phyloP scores from a whole-genome alignment of 1,140 invertebrate genomes.

The Subanguina moxae region DNA sequence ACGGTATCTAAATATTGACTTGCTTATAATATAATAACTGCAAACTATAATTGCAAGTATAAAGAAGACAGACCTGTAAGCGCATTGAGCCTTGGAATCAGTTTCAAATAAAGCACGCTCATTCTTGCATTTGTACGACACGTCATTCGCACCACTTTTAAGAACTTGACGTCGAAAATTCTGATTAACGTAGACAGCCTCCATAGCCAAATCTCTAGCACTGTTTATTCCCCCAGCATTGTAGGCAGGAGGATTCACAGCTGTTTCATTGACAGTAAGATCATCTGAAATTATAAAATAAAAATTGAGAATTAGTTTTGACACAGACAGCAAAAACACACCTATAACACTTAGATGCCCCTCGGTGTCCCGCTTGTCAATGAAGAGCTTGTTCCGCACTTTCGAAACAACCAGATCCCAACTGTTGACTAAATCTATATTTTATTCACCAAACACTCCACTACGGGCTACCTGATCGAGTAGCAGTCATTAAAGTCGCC shows the following conservation, averaged over 20 bases:
- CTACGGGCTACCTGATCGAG: slow-evolving; percentile 69
- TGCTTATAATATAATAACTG: no score
- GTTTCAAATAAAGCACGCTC: not conserved
- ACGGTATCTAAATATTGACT: not conserved
- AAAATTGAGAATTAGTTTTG: no score
- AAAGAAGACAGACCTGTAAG: not conserved
- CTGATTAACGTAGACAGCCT: slow-evolving; percentile 98
- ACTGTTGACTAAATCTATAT: slow-evolving; percentile 8
- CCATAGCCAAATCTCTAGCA: slow-evolving; percentile 79
- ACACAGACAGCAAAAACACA: not conserved
- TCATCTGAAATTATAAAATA: slow-evolving; percentile 66
- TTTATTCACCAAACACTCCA: no score
- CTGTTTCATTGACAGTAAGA: slow-evolving; percentile 94
- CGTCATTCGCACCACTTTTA: not conserved
- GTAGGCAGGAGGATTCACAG: slow-evolving; percentile 89
- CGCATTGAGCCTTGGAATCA: no score
- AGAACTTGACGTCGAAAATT: slow-evolving; percentile 96
- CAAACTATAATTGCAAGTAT: not conserved
- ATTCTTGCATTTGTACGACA: not conserved
- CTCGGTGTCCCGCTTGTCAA: slow-evolving; percentile 92
- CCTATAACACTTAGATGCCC: slow-evolving; percentile 47
- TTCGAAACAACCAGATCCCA: slow-evolving; percentile 70
- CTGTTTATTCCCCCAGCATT: slow-evolving; percentile 67
- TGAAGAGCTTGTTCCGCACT: slow-evolving; percentile 92
- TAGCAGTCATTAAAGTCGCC: slow-evolving; percentile 96